A percentile compares a stretch with the other conserved stretches of the same genome.
These are phyloP conservation scores for Steinernema khuongi DNA, from an alignment of 1,140 invertebrate genomes.

Conservation along the genomic window DNA sequence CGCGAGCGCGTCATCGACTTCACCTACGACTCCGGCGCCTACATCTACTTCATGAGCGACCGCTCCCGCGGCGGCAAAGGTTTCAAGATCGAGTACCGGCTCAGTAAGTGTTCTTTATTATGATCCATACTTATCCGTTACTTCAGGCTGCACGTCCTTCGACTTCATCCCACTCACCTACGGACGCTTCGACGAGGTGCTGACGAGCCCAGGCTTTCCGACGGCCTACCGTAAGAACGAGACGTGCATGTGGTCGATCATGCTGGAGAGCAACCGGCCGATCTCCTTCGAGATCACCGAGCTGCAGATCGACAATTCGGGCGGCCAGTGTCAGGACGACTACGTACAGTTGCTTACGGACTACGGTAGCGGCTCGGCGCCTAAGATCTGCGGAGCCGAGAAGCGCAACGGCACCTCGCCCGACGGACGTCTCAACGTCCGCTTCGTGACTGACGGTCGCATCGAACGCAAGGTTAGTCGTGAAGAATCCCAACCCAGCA, in stretches of 20 bases:
- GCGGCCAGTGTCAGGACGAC: constrained; percentile 26
- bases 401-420: constrained; percentile 37
- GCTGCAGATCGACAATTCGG: constrained; percentile 40
- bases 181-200: constrained; percentile 34
- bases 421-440: constrained; percentile 42
- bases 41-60: constrained; percentile 51
- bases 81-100: constrained; percentile 43
- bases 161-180: constrained; percentile 39
- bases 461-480: background rate
- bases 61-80: constrained; percentile 38
- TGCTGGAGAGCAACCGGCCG: constrained; percentile 48
- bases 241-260: constrained; percentile 42
- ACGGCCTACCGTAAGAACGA: constrained; percentile 16
- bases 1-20: constrained; percentile 20
- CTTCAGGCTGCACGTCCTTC: constrained; percentile 45
- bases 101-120: constrained; percentile 30
- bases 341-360: constrained; percentile 24
- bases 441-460: constrained; percentile 21
- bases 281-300: constrained; percentile 41
- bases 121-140: background rate
- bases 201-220: constrained; percentile 46
- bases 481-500: constrained; percentile 17
- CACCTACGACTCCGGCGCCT: constrained; percentile 39
- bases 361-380: background rate
- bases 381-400: constrained; percentile 38